These are phyloP conservation scores for Coenonympha glycerion DNA, from an alignment of 2,888 invertebrate species.

Conservation along the genomic window DNA sequence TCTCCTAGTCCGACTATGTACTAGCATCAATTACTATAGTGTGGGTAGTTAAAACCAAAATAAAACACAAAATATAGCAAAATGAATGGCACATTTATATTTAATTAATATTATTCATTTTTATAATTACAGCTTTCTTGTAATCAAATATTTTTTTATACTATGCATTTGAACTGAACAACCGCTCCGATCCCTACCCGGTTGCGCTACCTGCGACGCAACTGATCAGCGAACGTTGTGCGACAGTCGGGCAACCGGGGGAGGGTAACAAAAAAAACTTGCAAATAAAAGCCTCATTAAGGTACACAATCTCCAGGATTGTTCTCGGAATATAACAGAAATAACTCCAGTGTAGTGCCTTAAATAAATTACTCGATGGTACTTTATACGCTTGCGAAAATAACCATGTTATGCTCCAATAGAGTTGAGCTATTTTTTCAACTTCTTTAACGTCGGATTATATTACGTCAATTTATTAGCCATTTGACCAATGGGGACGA, in stretches of 20 bases:
- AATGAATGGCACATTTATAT: constrained; percentile 78
- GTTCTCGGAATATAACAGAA: constrained; percentile 34
- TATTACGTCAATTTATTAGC: no score
- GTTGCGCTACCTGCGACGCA: constrained; percentile 40
- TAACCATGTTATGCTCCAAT: no score
- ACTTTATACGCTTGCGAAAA: neutral
- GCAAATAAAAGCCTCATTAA: constrained; percentile 56
- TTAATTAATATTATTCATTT: constrained; percentile 77
- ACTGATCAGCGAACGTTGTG: constrained; percentile 36
- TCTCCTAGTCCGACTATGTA: no score
- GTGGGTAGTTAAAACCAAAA: constrained; percentile 32
- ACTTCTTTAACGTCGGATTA: no score
- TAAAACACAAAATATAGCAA: constrained; percentile 72
- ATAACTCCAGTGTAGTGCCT: constrained; percentile 45
- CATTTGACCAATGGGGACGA: no score
- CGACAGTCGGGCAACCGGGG: neutral
- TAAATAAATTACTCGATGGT: constrained; percentile 52
- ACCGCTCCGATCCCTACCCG: constrained; percentile 35
- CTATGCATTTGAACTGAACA: constrained; percentile 65
- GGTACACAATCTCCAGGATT: constrained; percentile 59
- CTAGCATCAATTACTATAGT: no score
- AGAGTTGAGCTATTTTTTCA: no score
- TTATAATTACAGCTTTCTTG: constrained; percentile 75
- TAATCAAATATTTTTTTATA: constrained; percentile 58
- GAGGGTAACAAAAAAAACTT: constrained; percentile 36